A percentile compares a stretch with the other conserved stretches of the same genome.
Conservation (phyloP, 2,888 invertebrate genomes). For the Athripsodes cinereus region DNA sequence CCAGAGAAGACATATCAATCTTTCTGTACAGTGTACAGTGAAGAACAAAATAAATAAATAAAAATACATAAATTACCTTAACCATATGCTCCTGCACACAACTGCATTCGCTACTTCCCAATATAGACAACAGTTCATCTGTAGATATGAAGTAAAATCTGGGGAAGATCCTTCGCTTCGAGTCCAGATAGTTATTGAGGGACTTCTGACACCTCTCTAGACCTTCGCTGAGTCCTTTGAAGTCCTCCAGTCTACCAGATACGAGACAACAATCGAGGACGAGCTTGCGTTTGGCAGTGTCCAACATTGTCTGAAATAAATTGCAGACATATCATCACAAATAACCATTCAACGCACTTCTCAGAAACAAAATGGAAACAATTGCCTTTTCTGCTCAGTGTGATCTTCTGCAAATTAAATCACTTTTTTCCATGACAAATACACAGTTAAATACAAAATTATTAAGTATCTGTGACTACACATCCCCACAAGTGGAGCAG, state of each 20-base stretch:
- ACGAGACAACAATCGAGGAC: slow-evolving; percentile 76
- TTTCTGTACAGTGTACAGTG: no score
- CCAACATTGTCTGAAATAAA: slow-evolving; percentile 65
- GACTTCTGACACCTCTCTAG: slow-evolving; percentile 90
- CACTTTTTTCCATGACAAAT: no score
- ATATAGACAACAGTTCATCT: slow-evolving; percentile 81
- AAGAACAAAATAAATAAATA: no score
- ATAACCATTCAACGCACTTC: no score
- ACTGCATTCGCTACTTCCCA: slow-evolving; percentile 77
- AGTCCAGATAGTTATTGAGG: slow-evolving; percentile 82
- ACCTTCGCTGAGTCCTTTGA: slow-evolving; percentile 64
- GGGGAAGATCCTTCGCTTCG: slow-evolving; percentile 82
- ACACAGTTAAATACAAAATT: no score
- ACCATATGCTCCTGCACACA: slow-evolving; percentile 91
- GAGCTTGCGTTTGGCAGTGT: slow-evolving; percentile 71
- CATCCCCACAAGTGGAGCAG: no score
- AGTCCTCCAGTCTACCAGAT: slow-evolving; percentile 67
- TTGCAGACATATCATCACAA: background rate
- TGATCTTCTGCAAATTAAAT: no score
- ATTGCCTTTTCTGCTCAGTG: no score
- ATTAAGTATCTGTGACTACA: no score
- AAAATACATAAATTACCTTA: slow-evolving; percentile 53
- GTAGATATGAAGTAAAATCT: slow-evolving; percentile 93
- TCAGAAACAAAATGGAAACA: no score
- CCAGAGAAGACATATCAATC: no score